Evolutionary conservation across 2,797 vertebrate genomes (phyloP).

Genomic region (Microcaecilia unicolor): DNA sequence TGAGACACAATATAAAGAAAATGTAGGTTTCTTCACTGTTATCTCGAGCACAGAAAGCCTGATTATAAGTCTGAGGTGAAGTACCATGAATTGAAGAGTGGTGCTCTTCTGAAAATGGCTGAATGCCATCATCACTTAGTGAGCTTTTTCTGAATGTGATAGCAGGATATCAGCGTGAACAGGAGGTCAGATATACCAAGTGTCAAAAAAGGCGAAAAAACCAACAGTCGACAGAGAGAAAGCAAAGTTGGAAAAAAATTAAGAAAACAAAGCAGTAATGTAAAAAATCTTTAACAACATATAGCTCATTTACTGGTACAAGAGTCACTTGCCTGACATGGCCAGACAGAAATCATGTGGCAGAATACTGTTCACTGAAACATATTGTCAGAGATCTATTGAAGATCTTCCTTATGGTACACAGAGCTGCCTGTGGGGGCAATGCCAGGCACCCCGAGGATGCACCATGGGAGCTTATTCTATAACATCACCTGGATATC

Average conservation of each 20-base stretch:
- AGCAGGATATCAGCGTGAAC: neutral
- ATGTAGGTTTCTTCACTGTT: neutral
- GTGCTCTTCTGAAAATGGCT: neutral
- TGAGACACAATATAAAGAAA: neutral
- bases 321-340: no score
- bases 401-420: neutral
- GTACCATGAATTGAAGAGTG: neutral
- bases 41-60: neutral
- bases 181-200: slow-evolving; percentile 17
- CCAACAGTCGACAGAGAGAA: no score
- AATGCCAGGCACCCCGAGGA: no score
- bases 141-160: slow-evolving; percentile 11
- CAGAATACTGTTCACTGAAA: slow-evolving; percentile 6
- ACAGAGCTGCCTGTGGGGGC: neutral
- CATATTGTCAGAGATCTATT: neutral
- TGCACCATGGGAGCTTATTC: no score
- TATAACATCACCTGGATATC: no score
- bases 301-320: no score
- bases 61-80: neutral
- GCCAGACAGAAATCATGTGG: slow-evolving; percentile 4
- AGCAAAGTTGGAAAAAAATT: no score
- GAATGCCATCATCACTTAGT: neutral
- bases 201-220: no score
- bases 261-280: no score
- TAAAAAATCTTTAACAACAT: no score